These are phyloP conservation scores for Operophtera brumata DNA, from an alignment of 2,888 invertebrate genomes.

Conservation along the genomic window DNA sequence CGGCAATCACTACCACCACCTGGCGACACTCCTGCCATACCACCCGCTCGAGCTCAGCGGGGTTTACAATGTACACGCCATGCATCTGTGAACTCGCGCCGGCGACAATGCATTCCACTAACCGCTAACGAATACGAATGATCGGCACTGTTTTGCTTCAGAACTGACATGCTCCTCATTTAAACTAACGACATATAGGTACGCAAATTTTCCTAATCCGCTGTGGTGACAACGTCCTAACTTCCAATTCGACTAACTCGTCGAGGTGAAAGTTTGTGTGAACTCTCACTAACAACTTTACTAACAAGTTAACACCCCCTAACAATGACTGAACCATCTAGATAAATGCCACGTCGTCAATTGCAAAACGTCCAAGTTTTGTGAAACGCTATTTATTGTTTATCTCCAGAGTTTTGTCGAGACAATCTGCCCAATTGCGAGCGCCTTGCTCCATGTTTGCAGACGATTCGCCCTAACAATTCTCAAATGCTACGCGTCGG, in stretches of 20 bases:
- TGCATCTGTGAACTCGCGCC: conserved; percentile 87
- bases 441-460: conserved; percentile 68
- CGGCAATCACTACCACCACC: conserved; percentile 82
- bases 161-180: conserved; percentile 58
- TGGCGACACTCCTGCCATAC: conserved; percentile 83
- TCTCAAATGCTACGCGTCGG: conserved; percentile 76
- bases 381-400: conserved; percentile 72
- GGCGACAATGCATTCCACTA: conserved; percentile 78
- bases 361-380: conserved; percentile 76
- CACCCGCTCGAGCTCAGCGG: conserved; percentile 84
- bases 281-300: conserved; percentile 74
- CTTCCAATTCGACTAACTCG: conserved; percentile 69
- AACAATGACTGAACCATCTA: conserved; percentile 79
- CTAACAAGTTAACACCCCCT: conserved; percentile 75
- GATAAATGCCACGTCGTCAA: conserved; percentile 73
- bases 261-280: conserved; percentile 69
- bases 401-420: conserved; percentile 67
- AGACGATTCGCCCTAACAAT: conserved; percentile 75
- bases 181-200: conserved; percentile 63
- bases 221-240: conserved; percentile 69
- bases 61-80: conserved; percentile 87
- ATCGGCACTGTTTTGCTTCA: conserved; percentile 60
- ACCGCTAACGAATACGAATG: conserved; percentile 59
- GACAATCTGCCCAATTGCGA: conserved; percentile 71
- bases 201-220: conserved; percentile 64